Conservation (phyloP, 2,797 vertebrate genomes). For the Calcarius lapponicus region DNA sequence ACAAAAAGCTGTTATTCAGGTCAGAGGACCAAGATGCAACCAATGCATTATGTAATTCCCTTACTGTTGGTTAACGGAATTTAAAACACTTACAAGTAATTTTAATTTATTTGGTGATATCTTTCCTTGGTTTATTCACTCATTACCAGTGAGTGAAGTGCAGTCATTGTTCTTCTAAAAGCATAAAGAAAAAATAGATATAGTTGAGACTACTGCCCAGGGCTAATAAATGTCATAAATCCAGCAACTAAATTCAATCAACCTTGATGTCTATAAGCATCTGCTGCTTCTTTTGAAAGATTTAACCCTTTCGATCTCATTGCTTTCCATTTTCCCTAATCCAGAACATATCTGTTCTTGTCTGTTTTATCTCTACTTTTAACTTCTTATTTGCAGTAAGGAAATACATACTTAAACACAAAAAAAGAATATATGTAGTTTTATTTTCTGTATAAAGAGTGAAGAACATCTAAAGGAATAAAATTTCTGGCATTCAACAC, state of each 20-base stretch:
- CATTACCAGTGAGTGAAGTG: conserved; percentile 31
- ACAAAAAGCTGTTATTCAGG: background rate
- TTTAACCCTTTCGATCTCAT: conserved; percentile 49
- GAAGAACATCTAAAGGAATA: background rate
- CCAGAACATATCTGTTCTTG: background rate
- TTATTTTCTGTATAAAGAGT: background rate
- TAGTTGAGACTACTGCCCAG: conserved; percentile 40
- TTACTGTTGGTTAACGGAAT: conserved; percentile 2
- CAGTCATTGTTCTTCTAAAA: conserved; percentile 29
- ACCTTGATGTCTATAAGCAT: conserved; percentile 56
- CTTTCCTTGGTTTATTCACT: conserved; percentile 54
- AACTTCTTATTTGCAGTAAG: background rate
- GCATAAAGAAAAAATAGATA: background rate
- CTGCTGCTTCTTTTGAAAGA: conserved; percentile 31
- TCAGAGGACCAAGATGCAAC: background rate
- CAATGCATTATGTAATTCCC: background rate
- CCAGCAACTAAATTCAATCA: conserved; percentile 57
- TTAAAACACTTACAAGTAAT: conserved; percentile 32
- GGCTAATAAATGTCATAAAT: conserved; percentile 63
- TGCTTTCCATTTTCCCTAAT: background rate
- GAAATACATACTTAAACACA: background rate
- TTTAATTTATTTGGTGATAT: conserved; percentile 39
- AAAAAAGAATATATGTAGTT: background rate
- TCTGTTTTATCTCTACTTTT: background rate
- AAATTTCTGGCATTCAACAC: background rate